phyloP scores from a whole-genome alignment of 2,797 vertebrate species.

The Parauchenoglanis ngamensis region DNA sequence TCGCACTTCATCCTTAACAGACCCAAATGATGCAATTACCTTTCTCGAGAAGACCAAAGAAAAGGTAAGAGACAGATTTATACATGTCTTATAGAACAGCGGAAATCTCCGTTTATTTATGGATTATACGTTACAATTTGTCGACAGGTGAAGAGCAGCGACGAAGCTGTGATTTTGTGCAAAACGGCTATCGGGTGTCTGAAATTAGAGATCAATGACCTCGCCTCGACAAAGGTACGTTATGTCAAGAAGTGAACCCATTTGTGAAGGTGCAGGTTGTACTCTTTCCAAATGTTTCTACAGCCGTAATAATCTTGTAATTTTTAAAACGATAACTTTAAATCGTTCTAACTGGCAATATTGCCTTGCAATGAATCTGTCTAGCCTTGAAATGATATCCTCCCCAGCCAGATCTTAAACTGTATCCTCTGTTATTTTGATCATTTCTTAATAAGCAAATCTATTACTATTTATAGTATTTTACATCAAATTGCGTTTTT shows the following conservation, averaged over 20 bases:
- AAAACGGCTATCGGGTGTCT: slow-evolving; percentile 92
- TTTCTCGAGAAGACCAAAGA: slow-evolving; percentile 96
- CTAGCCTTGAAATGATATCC: background rate
- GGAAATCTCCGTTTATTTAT: background rate
- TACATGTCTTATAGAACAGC: background rate
- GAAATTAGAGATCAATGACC: slow-evolving; percentile 73
- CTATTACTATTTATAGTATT: background rate
- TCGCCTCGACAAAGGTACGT: background rate
- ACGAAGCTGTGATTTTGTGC: slow-evolving; percentile 91
- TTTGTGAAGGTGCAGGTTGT: background rate
- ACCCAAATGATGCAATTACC: slow-evolving; percentile 85
- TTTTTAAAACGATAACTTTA: background rate
- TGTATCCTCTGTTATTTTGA: background rate
- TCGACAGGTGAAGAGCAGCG: slow-evolving; percentile 5
- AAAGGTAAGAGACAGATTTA: slow-evolving; percentile 77
- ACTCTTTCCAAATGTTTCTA: background rate
- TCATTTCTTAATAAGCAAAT: background rate
- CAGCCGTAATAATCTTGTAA: background rate
- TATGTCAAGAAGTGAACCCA: background rate
- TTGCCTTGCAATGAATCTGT: background rate
- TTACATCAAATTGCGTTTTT: background rate
- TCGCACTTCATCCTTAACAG: background rate
- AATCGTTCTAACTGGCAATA: background rate
- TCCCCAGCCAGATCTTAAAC: background rate
- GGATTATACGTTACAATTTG: background rate